Base-by-base conservation (phyloP, 2,888 invertebrate genomes). In the Sinohyriopsis cumingii region DNA sequence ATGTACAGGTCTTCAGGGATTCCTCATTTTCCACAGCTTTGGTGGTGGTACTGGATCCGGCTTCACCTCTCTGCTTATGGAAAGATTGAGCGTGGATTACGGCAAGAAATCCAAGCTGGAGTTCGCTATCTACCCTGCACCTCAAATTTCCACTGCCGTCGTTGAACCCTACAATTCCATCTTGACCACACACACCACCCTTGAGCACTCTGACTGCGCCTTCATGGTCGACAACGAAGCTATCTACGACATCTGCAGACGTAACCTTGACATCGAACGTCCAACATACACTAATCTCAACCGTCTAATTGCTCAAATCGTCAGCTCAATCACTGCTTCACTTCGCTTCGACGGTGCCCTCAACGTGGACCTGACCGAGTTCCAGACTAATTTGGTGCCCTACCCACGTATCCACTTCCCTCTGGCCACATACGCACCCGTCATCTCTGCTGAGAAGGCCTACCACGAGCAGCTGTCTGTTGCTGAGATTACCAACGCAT, bases 211-310 rank as follows among this genome's bases (percentile, higher is more conserved):
- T 45, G 87, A 87, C 77, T 87, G 87, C 67, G 84, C 85, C 68
- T 87, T 98, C 92, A 97, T 97, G 97, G 95, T 92, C 57, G 97
- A 97, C 92, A 97, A 97, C 86, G 96, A 97, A 89, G 97, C 97
- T 60, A 92, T 97, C 85, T 87, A 85, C 71, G 84, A 86, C 72
- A 84, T 87, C 95, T 90, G 96, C 96, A 86, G 95, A 71, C 93
- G 94, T 75, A 95, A 95, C 84, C 92, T 97, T 67, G 94, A 94
- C 80, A 95, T 96, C 72, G 96, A 94, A 84, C 91, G 95, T 65
- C 96, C 96, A 0, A 93, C 95, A 84, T 95, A 95, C 89, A 96
- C 94, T 55, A 95, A 95, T 89, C 91, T 98, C 89, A 98, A 98
- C 92, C 93, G 98, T 86, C 92, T 98, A 84, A 97, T 98, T 86